These are phyloP conservation scores for Gorsachius magnificus DNA, from an alignment of 2,797 vertebrate genomes.

Conservation along the genomic window DNA sequence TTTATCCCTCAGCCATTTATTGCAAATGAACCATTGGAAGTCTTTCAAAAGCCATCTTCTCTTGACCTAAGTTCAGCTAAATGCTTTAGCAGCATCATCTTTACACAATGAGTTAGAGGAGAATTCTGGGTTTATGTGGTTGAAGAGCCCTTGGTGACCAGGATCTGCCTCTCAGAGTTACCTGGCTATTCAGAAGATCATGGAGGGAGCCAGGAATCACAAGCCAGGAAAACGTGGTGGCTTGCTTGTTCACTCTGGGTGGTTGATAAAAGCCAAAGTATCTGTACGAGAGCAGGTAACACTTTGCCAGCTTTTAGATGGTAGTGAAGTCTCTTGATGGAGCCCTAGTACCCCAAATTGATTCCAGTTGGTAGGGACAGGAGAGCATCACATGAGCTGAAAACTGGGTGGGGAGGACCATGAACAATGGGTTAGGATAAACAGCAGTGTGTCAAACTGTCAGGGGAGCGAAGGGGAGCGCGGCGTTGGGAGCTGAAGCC, in stretches of 20 bases:
- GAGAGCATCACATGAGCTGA: conserved; percentile 49
- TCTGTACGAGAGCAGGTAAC: not conserved
- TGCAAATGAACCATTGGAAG: conserved; percentile 45
- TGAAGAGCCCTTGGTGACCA: not conserved
- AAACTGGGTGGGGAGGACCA: conserved; percentile 62
- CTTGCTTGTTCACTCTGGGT: not conserved
- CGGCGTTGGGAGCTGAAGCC: not conserved
- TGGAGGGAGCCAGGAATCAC: not conserved
- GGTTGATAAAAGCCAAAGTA: not conserved
- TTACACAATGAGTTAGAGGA: not conserved
- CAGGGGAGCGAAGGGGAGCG: conserved; percentile 19
- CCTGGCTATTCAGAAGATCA: not conserved
- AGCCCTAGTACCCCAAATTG: conserved; percentile 45
- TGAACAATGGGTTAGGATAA: conserved; percentile 63
- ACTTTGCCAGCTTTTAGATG: not conserved
- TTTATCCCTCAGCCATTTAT: conserved; percentile 47
- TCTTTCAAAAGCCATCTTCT: conserved; percentile 53
- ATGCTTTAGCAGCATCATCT: conserved; percentile 32
- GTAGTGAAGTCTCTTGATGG: not conserved
- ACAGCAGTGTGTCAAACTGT: conserved; percentile 49
- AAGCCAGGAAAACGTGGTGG: not conserved
- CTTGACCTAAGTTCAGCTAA: conserved; percentile 30
- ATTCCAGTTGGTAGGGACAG: conserved; percentile 62
- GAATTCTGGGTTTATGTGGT: not conserved
- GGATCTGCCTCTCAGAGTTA: not conserved